Evolutionary conservation across 2,113 vertebrate species (phyloP), one percentile per base, ranked within the genome.

Genomic region (Cepphus grylle): DNA sequence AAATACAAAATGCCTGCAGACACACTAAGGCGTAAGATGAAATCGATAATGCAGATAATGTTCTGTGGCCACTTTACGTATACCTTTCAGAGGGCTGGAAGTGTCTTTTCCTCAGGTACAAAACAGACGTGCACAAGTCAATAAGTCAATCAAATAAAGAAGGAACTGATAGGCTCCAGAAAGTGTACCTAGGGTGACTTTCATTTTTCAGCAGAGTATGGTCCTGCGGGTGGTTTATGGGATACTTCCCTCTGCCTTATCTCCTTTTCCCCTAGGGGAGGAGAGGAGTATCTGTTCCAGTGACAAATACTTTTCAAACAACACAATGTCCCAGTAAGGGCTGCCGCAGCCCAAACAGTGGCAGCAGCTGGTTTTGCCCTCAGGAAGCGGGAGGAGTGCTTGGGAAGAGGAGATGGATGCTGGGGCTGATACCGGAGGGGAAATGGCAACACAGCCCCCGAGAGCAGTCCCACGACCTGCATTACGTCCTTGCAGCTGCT

Each of bases 381-480:
- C 3, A 1, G 11, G 36, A 50, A 34, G 49, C 7, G 2, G 43
- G 42, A 84, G 50, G 25, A 86, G 34, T 26, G n/a, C 42, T 19
- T 12, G 4, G 18, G 11, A 8, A 84, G 49, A 83, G 77, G 73
- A 76, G 55, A 11, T 0, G 8, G 22, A 12, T 40, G 43, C 43
- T 0, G 0, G 62, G 42, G 40, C 27, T 91, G 72, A 23, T 81
- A 50, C 25, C 0, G 0, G 17, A 25, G 5, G 30, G 45, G 25
- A 78, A 61, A 42, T 34, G 42, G 32, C 32, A 49, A 11, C 1
- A 3, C 22, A 85, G 55, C 17, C 42, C 58, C 7, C 1, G 1
- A 58, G 47, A 71, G 45, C 1, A 0, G 23, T 89, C 81, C 69
- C 87, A 84, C 0, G 1, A 70, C 62, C 92, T 65, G 34, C 0